Conservation (phyloP, 2,113 vertebrate genomes). For the Cairina moschata region DNA sequence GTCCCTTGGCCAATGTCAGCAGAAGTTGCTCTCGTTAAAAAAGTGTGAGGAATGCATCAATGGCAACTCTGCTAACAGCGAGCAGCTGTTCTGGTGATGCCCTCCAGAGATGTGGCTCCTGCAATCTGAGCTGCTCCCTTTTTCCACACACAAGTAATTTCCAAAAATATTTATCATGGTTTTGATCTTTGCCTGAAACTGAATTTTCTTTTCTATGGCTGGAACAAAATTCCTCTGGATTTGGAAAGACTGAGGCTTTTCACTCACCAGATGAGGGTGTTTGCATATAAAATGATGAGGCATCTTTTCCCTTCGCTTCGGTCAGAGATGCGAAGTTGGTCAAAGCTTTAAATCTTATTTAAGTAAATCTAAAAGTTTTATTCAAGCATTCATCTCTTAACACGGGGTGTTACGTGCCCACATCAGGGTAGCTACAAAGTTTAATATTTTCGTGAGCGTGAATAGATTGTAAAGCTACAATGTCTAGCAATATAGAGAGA, state of each 20-base stretch:
- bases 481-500: not conserved
- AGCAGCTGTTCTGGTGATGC: constrained; percentile 42
- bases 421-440: not conserved
- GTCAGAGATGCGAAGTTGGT: not conserved
- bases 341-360: not conserved
- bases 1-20: not conserved
- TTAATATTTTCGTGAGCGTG: not conserved
- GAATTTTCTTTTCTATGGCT: constrained; percentile 9
- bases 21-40: not conserved
- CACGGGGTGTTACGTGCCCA: not conserved
- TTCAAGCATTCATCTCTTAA: not conserved
- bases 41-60: not conserved
- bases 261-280: not conserved
- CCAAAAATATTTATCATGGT: constrained; percentile 29
- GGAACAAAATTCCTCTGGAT: not conserved
- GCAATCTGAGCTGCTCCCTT: constrained; percentile 49
- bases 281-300: not conserved
- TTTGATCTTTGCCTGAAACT: constrained; percentile 33
- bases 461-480: not conserved
- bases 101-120: not conserved
- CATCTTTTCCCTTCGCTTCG: not conserved
- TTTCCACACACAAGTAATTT: constrained; percentile 3
- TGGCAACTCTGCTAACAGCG: not conserved
- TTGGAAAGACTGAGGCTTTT: not conserved
- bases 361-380: not conserved